Evolutionary conservation across 2,888 invertebrate species (phyloP).

Genomic region (Eucriotettix oculatus): DNA sequence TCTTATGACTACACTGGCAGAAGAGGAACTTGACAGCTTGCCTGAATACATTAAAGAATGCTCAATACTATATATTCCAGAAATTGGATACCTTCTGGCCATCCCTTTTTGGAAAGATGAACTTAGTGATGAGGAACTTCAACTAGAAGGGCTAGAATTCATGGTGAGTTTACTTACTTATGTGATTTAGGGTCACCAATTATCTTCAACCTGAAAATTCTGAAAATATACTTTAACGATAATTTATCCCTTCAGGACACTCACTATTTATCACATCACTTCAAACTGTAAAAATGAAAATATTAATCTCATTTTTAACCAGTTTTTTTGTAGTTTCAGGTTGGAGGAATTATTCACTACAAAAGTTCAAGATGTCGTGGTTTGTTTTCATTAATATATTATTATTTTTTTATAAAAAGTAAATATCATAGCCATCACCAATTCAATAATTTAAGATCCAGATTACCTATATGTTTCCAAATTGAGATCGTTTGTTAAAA

Average conservation of each 20-base stretch:
- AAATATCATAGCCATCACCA: too few species aligned
- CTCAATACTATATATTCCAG: conserved; percentile 51
- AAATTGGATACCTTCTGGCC: conserved; percentile 62
- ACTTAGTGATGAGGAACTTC: conserved; percentile 36
- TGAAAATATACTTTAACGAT: too few species aligned
- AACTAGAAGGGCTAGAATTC: conserved; percentile 50
- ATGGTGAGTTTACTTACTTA: conserved; percentile 33
- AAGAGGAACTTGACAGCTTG: conserved; percentile 47
- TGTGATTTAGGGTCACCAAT: background rate
- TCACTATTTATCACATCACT: too few species aligned
- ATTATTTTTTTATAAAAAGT: too few species aligned
- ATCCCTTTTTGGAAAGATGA: conserved; percentile 47
- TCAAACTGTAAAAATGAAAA: background rate
- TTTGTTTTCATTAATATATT: conserved; percentile 17
- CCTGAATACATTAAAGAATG: conserved; percentile 49
- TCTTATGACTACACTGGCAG: conserved; percentile 53
- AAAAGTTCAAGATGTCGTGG: conserved; percentile 50
- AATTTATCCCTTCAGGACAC: too few species aligned
- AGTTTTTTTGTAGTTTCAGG: conserved; percentile 38
- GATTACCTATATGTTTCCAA: too few species aligned
- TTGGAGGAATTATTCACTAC: conserved; percentile 48
- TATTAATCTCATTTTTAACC: conserved; percentile 3
- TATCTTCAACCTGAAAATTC: background rate
- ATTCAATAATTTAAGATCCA: too few species aligned
- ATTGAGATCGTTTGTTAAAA: too few species aligned